Evolutionary conservation across 2,888 invertebrate species (phyloP), one percentile per base, ranked within the genome.

Genomic region (Leucozona laternaria): DNA sequence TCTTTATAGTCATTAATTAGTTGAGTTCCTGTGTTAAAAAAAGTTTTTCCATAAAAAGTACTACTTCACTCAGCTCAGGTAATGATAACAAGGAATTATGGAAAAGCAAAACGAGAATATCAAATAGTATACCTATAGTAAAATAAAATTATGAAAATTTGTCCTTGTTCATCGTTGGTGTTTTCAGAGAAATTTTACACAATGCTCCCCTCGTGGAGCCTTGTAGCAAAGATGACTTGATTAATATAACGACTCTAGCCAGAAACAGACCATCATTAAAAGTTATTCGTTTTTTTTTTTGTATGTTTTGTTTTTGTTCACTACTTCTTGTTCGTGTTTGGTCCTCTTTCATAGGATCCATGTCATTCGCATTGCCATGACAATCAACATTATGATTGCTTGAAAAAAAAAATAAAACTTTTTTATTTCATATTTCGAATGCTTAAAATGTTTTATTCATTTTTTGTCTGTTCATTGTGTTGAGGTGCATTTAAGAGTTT

Each of bases 211-310:
- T 58, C 15, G 17, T 20, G 17, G 3, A 15, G 28, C n/a, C 22
- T 66, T 37, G 15, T 34, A 15, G 7, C 4, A n/a, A 34, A 10
- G n/a, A 50, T 25, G 50, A 53, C 53, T 53, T 31, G 53, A 50
- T 50, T 57, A 55, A 22, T 79, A 15, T 70, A 75, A 79, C 40
- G 73, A 70, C 62, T 62, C 25, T 40, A 58, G 68, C 68, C 50
- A 68, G 50, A 25, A 53, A 57, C 60, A 62, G 73, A 70, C 68
- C 73, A 62, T 83, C 70, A 79, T 79, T 83, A 83, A 83, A 83
- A 83, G 73, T 83, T 83, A 48, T 73, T 72, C 73, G 34, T 34
- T 20, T 13, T 20, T 17, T 31, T 48, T 71, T 77, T 70, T 37
- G n/a, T n/a, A n/a, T n/a, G n/a, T 13, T 20, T 17, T 31, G 37